phyloP scores from a whole-genome alignment of 2,113 vertebrate genomes.

The Pelmatolapia mariae region DNA sequence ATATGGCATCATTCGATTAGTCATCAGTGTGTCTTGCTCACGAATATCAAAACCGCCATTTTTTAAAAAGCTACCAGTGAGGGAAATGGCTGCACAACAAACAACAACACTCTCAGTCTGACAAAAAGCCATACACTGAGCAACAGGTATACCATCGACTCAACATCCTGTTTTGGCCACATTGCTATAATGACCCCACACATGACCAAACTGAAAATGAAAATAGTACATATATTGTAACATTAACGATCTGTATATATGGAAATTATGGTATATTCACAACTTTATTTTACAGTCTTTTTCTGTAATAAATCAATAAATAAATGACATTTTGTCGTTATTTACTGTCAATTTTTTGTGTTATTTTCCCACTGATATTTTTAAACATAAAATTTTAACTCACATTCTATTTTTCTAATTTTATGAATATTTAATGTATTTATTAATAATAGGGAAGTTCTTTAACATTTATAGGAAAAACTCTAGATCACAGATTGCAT shows the following conservation, averaged over 20 bases:
- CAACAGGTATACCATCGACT: background rate
- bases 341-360: background rate
- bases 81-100: background rate
- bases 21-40: background rate
- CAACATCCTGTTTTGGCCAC: background rate
- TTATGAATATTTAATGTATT: background rate
- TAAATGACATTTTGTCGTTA: background rate
- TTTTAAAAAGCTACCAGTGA: background rate
- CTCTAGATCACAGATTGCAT: background rate
- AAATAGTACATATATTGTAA: background rate
- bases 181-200: background rate
- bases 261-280: background rate
- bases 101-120: background rate
- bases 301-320: background rate
- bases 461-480: background rate
- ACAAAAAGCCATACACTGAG: background rate
- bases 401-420: background rate
- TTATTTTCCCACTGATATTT: background rate
- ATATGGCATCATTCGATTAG: background rate
- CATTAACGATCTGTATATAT: background rate
- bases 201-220: background rate
- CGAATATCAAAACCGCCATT: background rate
- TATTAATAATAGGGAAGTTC: background rate
- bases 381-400: background rate
- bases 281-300: background rate